These are phyloP conservation scores for Heterocephalus glaber DNA, from an alignment of 2,113 vertebrate species.

Conservation along the genomic window DNA sequence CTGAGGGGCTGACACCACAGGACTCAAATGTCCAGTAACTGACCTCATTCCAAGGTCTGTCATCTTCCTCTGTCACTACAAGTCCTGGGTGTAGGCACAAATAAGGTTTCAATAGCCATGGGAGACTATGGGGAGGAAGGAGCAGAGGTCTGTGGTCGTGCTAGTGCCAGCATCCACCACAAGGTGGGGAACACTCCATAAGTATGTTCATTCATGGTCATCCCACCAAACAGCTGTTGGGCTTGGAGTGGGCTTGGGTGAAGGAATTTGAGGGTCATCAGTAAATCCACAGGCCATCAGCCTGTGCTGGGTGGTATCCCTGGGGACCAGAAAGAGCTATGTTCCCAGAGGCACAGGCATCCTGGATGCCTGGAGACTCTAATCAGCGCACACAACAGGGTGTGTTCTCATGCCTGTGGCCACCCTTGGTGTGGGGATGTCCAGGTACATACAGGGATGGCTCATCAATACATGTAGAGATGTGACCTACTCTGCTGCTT, in stretches of 20 bases:
- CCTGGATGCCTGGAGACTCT: background rate
- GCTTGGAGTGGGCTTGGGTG: background rate
- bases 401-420: background rate
- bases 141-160: background rate
- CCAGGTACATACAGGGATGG: accelerated
- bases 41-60: conserved; percentile 42
- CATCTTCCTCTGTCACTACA: conserved; percentile 1
- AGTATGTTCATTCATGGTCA: too few species aligned
- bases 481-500: accelerated
- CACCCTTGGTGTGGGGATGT: background rate
- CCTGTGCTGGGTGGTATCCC: background rate
- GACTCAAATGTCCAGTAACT: conserved; percentile 31
- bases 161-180: background rate
- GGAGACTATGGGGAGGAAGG: background rate
- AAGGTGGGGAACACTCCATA: accelerated
- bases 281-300: background rate
- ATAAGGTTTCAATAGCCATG: background rate
- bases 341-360: accelerated
- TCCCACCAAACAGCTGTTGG: background rate
- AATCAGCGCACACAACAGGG: background rate
- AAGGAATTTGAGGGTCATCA: background rate
- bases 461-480: accelerated
- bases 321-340: background rate
- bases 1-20: conserved; percentile 64
- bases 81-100: background rate